Evolutionary conservation across 2,888 invertebrate genomes (phyloP).

Genomic region (Drosophila fulvimacula): DNA sequence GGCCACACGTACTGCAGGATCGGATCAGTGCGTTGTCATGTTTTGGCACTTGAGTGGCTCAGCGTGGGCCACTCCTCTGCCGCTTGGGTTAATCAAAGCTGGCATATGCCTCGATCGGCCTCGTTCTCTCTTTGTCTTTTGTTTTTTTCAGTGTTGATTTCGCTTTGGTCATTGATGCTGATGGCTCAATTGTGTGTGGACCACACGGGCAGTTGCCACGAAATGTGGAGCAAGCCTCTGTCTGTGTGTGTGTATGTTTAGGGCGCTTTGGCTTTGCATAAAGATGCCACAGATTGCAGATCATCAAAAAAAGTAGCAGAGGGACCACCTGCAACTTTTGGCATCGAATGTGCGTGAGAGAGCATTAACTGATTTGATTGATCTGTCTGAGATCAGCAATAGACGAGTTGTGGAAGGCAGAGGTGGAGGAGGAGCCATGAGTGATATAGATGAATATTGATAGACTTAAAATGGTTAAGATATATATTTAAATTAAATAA

Average conservation of each 20-base stretch:
- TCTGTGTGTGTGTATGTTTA: slow-evolving; percentile 17
- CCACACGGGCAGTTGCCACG: slow-evolving; percentile 53
- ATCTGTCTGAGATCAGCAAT: background rate
- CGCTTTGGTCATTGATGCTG: slow-evolving; percentile 61
- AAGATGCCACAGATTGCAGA: slow-evolving; percentile 45
- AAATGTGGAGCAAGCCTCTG: slow-evolving; percentile 45
- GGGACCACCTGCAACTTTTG: slow-evolving; percentile 50
- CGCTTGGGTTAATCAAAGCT: slow-evolving; percentile 73
- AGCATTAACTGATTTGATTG: background rate
- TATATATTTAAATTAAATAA: too few species aligned
- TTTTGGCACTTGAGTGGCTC: slow-evolving; percentile 78
- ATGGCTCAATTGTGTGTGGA: slow-evolving; percentile 75
- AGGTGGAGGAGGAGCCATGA: too few species aligned
- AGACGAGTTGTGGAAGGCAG: too few species aligned
- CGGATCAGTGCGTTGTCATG: slow-evolving; percentile 66
- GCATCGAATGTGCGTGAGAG: slow-evolving; percentile 3
- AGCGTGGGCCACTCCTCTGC: slow-evolving; percentile 62
- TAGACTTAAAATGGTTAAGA: too few species aligned
- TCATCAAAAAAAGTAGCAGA: slow-evolving; percentile 6
- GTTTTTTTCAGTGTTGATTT: slow-evolving; percentile 38
- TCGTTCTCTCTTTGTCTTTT: background rate
- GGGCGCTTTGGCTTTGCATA: slow-evolving; percentile 6
- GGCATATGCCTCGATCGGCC: slow-evolving; percentile 49
- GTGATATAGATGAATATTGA: too few species aligned
- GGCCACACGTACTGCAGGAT: slow-evolving; percentile 75